Conservation (phyloP, 2,797 vertebrate genomes). For the Geotrypetes seraphini region DNA sequence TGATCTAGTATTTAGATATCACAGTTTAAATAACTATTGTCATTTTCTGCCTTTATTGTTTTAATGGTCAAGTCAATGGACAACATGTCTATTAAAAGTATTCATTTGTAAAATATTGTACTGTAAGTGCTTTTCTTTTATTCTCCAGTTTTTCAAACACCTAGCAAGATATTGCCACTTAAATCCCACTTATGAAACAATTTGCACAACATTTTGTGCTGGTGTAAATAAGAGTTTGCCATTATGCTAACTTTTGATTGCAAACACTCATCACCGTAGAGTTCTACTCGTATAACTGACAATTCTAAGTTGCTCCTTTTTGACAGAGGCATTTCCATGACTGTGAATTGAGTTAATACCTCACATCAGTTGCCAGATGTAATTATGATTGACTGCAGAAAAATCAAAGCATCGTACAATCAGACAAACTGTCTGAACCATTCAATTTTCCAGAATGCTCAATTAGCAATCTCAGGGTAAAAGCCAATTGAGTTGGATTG, state of each 20-base stretch:
- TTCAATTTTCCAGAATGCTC: no score
- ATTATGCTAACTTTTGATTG: conserved; percentile 15
- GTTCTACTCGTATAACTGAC: conserved; percentile 36
- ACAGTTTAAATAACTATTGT: conserved; percentile 30
- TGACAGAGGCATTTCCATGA: conserved; percentile 30
- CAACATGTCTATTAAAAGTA: conserved; percentile 27
- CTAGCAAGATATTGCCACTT: conserved; percentile 25
- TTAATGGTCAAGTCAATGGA: conserved; percentile 28
- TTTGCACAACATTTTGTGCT: conserved; percentile 23
- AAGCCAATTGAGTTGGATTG: no score
- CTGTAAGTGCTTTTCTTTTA: conserved; percentile 15
- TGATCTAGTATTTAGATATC: conserved; percentile 26
- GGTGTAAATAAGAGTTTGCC: conserved; percentile 23
- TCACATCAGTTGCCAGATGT: no score
- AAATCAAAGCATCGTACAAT: no score
- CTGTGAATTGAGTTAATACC: no score
- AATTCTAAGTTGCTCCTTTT: conserved; percentile 22
- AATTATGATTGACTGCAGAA: no score
- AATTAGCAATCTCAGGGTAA: no score
- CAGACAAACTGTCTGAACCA: no score
- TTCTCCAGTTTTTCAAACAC: conserved; percentile 29
- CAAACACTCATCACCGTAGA: conserved; percentile 31
- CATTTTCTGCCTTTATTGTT: conserved; percentile 30
- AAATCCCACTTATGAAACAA: conserved; percentile 30
- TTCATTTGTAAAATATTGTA: conserved; percentile 27